These are phyloP conservation scores for Mola mola DNA, from an alignment of 2,113 vertebrate species.

Conservation along the genomic window DNA sequence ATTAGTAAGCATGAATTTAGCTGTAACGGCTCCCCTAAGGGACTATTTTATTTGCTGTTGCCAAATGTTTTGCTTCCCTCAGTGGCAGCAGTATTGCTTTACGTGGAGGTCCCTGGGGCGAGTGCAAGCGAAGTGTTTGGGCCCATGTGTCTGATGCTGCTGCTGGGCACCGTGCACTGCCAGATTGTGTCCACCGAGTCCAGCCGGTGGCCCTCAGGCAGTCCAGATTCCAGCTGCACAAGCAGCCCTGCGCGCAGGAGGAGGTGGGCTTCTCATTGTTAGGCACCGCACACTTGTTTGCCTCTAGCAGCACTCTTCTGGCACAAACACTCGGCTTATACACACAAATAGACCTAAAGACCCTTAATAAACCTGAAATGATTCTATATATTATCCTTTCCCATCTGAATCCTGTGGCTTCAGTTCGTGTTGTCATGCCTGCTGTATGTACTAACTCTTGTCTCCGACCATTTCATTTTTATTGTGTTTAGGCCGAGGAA, in stretches of 20 bases:
- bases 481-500: constrained; percentile 75
- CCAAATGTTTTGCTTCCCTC: constrained; percentile 60
- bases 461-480: constrained; percentile 1
- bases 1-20: constrained; percentile 55
- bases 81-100: constrained; percentile 88
- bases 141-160: constrained; percentile 95
- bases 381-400: background rate
- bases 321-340: constrained; percentile 14
- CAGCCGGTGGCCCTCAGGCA: constrained; percentile 74
- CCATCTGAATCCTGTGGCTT: background rate
- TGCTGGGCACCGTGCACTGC: constrained; percentile 98
- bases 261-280: constrained; percentile 82
- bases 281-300: constrained; percentile 30
- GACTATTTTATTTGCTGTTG: constrained; percentile 48
- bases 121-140: constrained; percentile 90
- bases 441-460: background rate
- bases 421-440: background rate
- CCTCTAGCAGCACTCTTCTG: constrained; percentile 14
- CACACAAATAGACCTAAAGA: constrained; percentile 1
- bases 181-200: constrained; percentile 96
- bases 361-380: background rate
- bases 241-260: constrained; percentile 85
- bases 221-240: constrained; percentile 69
- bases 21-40: constrained; percentile 51
- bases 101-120: constrained; percentile 87